Percentiles rank a stretch among this genome's conserved stretches.
These are phyloP conservation scores for Caenorhabditis inopinata DNA, from an alignment of 1,140 invertebrate genomes.

Conservation along the genomic window DNA sequence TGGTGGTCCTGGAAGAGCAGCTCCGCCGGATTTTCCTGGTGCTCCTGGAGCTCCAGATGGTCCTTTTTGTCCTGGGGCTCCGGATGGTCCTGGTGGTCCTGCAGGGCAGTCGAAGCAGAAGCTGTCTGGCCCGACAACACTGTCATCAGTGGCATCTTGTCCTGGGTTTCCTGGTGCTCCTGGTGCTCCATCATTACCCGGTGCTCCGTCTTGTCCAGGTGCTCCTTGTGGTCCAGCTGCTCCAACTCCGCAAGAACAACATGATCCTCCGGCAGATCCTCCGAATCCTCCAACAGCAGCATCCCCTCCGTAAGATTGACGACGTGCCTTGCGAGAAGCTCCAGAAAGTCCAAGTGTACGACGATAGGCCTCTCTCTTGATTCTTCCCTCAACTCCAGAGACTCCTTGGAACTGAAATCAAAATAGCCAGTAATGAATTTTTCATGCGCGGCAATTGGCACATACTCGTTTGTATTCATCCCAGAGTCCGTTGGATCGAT, in stretches of 20 bases:
- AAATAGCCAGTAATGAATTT: no score
- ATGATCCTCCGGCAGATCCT: slow-evolving; percentile 40
- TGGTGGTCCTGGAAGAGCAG: slow-evolving; percentile 51
- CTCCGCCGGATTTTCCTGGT: slow-evolving; percentile 60
- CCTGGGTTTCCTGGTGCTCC: slow-evolving; percentile 32
- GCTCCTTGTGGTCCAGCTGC: slow-evolving; percentile 40
- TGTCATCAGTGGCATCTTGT: neutral
- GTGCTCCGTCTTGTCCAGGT: slow-evolving; percentile 46
- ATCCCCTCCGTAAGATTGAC: slow-evolving; percentile 40
- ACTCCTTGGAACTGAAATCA: slow-evolving; percentile 32
- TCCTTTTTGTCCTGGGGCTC: slow-evolving; percentile 56
- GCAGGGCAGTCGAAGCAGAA: slow-evolving; percentile 50
- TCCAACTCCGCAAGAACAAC: slow-evolving; percentile 44
- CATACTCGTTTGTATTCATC: slow-evolving; percentile 42
- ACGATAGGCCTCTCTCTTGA: slow-evolving; percentile 39
- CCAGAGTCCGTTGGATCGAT: slow-evolving; percentile 45
- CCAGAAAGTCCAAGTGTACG: slow-evolving; percentile 33
- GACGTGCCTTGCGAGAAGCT: slow-evolving; percentile 38
- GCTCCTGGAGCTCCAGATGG: slow-evolving; percentile 50
- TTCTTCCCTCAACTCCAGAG: slow-evolving; percentile 26
- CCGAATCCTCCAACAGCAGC: slow-evolving; percentile 40
- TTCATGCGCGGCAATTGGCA: neutral
- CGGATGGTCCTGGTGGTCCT: slow-evolving; percentile 57
- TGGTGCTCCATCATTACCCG: slow-evolving; percentile 41
- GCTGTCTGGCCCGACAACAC: slow-evolving; percentile 54